A percentile compares a stretch with the other conserved stretches of the same genome.
Evolutionary conservation across 2,888 invertebrate species (phyloP).

Genomic region (Polydrusus cervinus): DNA sequence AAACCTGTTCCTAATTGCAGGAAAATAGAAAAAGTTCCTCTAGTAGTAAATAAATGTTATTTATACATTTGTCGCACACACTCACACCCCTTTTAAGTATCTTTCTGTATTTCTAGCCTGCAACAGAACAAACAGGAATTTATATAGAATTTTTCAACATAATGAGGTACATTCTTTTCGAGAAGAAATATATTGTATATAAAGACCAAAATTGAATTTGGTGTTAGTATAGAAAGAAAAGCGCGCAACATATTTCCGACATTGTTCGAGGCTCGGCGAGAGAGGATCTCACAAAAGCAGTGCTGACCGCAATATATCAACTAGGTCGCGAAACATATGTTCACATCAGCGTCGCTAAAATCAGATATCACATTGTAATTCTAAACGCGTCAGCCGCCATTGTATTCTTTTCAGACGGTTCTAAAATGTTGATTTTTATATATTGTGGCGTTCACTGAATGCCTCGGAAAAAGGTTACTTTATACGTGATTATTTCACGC

Average conservation of each 20-base stretch:
- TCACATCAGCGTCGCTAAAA: slow-evolving; percentile 56
- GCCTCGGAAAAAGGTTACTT: slow-evolving; percentile 26
- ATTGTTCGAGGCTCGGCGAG: slow-evolving; percentile 48
- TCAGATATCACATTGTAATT: slow-evolving; percentile 56
- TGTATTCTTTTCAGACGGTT: slow-evolving; percentile 35
- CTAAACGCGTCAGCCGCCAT: slow-evolving; percentile 49
- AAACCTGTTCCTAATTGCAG: neutral
- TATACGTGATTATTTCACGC: slow-evolving; percentile 56
- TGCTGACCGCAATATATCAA: slow-evolving; percentile 59
- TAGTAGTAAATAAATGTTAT: neutral
- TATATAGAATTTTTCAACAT: slow-evolving; percentile 39
- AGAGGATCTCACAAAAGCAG: slow-evolving; percentile 47
- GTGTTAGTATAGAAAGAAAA: slow-evolving; percentile 49
- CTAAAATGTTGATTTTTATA: slow-evolving; percentile 43
- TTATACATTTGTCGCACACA: neutral
- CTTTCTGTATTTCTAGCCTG: neutral
- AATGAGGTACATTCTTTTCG: slow-evolving; percentile 50
- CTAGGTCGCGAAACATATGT: slow-evolving; percentile 57
- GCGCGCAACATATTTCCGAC: slow-evolving; percentile 54
- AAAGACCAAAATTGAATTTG: slow-evolving; percentile 51
- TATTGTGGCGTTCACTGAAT: slow-evolving; percentile 24
- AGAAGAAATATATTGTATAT: slow-evolving; percentile 45
- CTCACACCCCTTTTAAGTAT: slow-evolving; percentile 9
- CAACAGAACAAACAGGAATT: slow-evolving; percentile 32
- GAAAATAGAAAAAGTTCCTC: neutral